Conservation (phyloP, 2,797 vertebrate species). For the Adelosebastes latens region DNA sequence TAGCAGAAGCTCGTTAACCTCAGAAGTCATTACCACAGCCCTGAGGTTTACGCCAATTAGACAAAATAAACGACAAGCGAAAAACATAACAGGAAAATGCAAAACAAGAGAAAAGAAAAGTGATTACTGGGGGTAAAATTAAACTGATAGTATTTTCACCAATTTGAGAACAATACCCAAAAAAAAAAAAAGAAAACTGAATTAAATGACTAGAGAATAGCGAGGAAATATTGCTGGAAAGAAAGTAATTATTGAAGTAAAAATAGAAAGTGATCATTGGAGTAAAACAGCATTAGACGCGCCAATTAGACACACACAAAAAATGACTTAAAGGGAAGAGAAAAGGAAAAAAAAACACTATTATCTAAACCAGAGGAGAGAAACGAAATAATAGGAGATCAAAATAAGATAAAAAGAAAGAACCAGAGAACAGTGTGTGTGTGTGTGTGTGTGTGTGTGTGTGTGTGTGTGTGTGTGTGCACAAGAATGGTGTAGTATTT, state of each 20-base stretch:
- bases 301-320: neutral
- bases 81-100: conserved; percentile 62
- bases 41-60: conserved; percentile 75
- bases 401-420: neutral
- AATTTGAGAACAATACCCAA: conserved; percentile 31
- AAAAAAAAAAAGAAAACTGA: neutral
- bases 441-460: neutral
- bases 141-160: conserved; percentile 47
- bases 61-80: conserved; percentile 58
- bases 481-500: conserved; percentile 19
- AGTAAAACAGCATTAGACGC: conserved; percentile 15
- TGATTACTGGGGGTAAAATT: conserved; percentile 41
- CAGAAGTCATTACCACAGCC: conserved; percentile 76
- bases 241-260: conserved; percentile 21
- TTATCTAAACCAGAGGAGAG: neutral
- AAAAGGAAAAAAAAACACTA: neutral
- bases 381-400: neutral
- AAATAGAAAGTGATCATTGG: conserved; percentile 11
- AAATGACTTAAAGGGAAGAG: neutral
- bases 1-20: conserved; percentile 74
- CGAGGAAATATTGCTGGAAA: neutral
- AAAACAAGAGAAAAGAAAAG: conserved; percentile 56
- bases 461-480: neutral
- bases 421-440: neutral
- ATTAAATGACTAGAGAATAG: conserved; percentile 2